These are phyloP conservation scores for Aptenodytes patagonicus DNA, from an alignment of 2,113 vertebrate species.

Conservation along the genomic window DNA sequence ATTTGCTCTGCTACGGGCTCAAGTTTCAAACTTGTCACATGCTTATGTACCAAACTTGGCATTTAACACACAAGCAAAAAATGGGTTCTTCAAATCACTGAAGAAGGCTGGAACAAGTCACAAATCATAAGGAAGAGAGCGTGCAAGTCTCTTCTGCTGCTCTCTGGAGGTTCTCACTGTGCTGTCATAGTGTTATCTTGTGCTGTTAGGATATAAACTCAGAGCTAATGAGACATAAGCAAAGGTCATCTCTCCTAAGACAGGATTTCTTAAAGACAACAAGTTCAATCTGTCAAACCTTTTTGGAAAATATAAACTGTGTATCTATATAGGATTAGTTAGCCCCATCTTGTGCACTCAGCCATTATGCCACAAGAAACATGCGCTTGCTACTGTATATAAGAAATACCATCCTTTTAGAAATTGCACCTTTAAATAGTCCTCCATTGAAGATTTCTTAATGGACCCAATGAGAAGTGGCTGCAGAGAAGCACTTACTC, in stretches of 20 bases:
- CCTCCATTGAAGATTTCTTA: background rate
- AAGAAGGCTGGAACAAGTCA: background rate
- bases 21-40: background rate
- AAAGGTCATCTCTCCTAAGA: background rate
- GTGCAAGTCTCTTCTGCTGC: background rate
- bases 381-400: rapidly evolving
- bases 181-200: background rate
- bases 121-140: background rate
- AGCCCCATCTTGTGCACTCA: background rate
- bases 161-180: background rate
- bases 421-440: background rate
- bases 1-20: background rate
- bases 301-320: background rate
- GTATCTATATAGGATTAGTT: background rate
- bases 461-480: background rate
- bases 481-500: background rate
- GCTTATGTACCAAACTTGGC: background rate
- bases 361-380: background rate
- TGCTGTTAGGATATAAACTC: background rate
- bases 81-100: background rate
- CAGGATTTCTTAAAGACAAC: background rate
- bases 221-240: background rate
- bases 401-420: background rate
- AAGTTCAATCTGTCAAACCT: background rate
- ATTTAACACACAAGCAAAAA: background rate